These are phyloP conservation scores for Peribatodes rhomboidaria DNA, from an alignment of 2,888 invertebrate genomes.

Conservation along the genomic window DNA sequence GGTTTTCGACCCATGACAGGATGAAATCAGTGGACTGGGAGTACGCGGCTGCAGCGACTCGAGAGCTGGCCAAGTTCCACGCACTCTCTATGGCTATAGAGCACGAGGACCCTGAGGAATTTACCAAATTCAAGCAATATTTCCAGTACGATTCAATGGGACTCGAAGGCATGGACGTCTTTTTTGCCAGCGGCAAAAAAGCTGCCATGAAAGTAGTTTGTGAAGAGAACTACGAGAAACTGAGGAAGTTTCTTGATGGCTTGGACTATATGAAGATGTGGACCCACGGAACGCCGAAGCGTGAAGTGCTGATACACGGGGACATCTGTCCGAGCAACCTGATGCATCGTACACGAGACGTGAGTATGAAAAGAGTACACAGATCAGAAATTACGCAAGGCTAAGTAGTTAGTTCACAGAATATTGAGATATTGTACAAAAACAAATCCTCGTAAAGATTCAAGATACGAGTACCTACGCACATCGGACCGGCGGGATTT, in stretches of 20 bases:
- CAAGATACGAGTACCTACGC: too few species aligned
- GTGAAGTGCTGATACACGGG: constrained; percentile 48
- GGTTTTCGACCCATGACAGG: constrained; percentile 57
- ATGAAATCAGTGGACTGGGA: constrained; percentile 56
- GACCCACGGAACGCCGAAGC: constrained; percentile 29
- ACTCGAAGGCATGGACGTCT: constrained; percentile 2
- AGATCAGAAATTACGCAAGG: too few species aligned
- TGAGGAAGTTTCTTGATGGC: constrained; percentile 48
- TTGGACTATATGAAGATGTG: constrained; percentile 34
- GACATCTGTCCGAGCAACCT: constrained; percentile 64
- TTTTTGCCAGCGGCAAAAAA: constrained; percentile 8
- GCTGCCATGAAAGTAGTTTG: constrained; percentile 44
- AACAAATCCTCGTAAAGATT: too few species aligned
- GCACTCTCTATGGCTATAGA: constrained; percentile 62
- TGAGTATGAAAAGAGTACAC: neutral
- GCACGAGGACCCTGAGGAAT: constrained; percentile 56
- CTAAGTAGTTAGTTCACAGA: too few species aligned
- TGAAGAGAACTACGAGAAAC: constrained; percentile 53
- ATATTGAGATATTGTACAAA: too few species aligned
- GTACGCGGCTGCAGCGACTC: constrained; percentile 52
- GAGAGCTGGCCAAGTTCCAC: constrained; percentile 63
- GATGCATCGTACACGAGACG: constrained; percentile 37
- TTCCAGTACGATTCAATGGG: constrained; percentile 15
- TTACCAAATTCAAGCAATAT: constrained; percentile 26
- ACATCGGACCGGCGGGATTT: too few species aligned